These are phyloP conservation scores for Argyrosomus regius DNA, from an alignment of 2,797 vertebrate genomes.

Conservation along the genomic window DNA sequence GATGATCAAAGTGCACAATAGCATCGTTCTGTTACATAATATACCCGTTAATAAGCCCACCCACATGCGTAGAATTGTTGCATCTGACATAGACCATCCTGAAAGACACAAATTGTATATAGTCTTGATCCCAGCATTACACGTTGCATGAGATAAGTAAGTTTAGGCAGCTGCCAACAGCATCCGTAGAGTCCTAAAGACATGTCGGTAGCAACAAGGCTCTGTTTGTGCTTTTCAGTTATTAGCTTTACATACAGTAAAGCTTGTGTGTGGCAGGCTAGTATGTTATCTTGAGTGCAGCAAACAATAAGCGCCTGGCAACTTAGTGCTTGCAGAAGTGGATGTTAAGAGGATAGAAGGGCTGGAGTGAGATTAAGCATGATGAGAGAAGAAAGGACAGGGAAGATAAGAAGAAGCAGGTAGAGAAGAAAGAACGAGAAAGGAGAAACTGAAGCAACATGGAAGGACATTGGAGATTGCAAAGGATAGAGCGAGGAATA, in stretches of 20 bases:
- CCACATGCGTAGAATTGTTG: too few relatives aligned
- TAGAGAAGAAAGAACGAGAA: background rate
- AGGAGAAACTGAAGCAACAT: background rate
- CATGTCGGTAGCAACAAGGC: background rate
- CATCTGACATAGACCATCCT: too few relatives aligned
- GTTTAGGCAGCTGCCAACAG: background rate
- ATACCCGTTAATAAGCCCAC: too few relatives aligned
- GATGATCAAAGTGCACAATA: too few relatives aligned
- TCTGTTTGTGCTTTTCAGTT: background rate
- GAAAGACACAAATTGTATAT: too few relatives aligned
- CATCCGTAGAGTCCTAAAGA: background rate
- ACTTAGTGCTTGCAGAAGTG: background rate
- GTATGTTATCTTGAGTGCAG: constrained; percentile 1
- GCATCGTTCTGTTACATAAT: too few relatives aligned
- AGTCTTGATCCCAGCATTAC: background rate
- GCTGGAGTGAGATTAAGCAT: constrained; percentile 36
- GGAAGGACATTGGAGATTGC: constrained; percentile 19
- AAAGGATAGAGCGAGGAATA: constrained; percentile 30
- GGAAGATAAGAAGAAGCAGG: background rate
- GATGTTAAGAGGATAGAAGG: constrained; percentile 33
- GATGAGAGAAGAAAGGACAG: constrained; percentile 24
- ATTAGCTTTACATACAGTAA: background rate
- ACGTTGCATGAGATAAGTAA: background rate
- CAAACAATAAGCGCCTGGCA: constrained; percentile 22
- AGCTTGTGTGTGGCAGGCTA: background rate